Conservation (phyloP, 1,140 invertebrate species). For the Diprion similis region DNA sequence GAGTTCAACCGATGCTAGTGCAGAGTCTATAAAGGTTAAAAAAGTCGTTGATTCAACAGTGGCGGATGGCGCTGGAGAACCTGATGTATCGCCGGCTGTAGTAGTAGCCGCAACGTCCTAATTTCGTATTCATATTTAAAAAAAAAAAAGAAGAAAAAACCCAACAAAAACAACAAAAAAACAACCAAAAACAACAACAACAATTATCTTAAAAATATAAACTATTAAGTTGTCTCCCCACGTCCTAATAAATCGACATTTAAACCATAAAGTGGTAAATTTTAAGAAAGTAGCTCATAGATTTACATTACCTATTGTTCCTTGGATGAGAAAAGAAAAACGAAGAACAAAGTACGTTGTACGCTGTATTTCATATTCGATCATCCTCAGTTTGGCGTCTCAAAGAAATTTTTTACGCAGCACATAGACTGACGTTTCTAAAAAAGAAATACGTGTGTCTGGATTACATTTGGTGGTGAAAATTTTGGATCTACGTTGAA, state of each 20-base stretch:
- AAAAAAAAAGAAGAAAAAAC: constrained; percentile 24
- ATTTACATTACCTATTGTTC: constrained; percentile 38
- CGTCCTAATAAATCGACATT: constrained; percentile 51
- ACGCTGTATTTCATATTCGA: constrained; percentile 49
- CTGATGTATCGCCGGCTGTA: constrained; percentile 55
- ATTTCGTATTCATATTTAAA: constrained; percentile 48
- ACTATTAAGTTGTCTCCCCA: constrained; percentile 49
- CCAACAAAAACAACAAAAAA: constrained; percentile 26
- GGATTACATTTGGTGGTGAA: neutral
- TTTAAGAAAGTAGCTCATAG: constrained; percentile 48
- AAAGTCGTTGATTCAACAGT: constrained; percentile 53
- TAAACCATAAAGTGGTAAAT: constrained; percentile 49
- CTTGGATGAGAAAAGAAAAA: constrained; percentile 43
- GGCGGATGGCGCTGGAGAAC: constrained; percentile 51
- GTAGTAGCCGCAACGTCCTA: constrained; percentile 59
- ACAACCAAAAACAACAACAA: constrained; percentile 33
- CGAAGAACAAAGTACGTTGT: constrained; percentile 37
- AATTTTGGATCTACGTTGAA: neutral
- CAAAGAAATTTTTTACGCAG: too few species aligned
- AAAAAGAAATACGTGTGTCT: neutral
- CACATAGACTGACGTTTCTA: neutral
- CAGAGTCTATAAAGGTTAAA: constrained; percentile 54
- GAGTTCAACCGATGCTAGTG: constrained; percentile 42
- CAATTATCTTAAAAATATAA: constrained; percentile 58
- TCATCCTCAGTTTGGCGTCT: constrained; percentile 35